These are phyloP conservation scores for Amniataba percoides DNA, from an alignment of 2,797 vertebrate genomes.

Conservation along the genomic window DNA sequence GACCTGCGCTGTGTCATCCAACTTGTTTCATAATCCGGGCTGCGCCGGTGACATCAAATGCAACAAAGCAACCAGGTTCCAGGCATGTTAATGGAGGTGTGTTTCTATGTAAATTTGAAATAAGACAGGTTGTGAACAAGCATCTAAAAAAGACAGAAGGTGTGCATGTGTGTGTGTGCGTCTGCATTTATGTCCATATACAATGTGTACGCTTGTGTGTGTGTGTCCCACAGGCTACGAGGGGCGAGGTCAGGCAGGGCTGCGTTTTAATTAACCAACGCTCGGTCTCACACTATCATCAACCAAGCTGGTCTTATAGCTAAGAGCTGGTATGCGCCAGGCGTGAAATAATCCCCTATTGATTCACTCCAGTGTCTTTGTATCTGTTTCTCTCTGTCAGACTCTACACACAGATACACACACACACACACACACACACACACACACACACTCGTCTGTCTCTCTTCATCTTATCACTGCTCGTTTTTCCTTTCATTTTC, in stretches of 20 bases:
- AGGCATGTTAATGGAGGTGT: neutral
- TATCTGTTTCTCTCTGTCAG: slow-evolving; percentile 44
- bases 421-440: neutral
- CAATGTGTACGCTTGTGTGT: slow-evolving; percentile 6
- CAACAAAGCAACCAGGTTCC: neutral
- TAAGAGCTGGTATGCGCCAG: slow-evolving; percentile 34
- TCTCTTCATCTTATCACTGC: slow-evolving; percentile 35
- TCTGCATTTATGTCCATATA: neutral
- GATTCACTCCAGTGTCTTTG: slow-evolving; percentile 52
- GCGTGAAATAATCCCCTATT: slow-evolving; percentile 51
- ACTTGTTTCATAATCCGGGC: neutral
- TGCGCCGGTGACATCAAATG: neutral
- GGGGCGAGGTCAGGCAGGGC: slow-evolving; percentile 50
- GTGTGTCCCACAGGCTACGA: slow-evolving; percentile 12
- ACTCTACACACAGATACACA: slow-evolving; percentile 7
- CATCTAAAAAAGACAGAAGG: neutral
- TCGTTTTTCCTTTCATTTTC: slow-evolving; percentile 40
- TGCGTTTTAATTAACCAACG: slow-evolving; percentile 63
- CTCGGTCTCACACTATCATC: slow-evolving; percentile 49
- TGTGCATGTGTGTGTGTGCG: neutral
- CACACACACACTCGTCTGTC: slow-evolving; percentile 7
- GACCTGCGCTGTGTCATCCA: neutral
- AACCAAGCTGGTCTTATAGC: slow-evolving; percentile 32
- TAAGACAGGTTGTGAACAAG: slow-evolving; percentile 8
- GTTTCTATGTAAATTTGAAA: neutral